These are phyloP conservation scores for Phorcus lineatus DNA, from an alignment of 2,888 invertebrate species.

Conservation along the genomic window DNA sequence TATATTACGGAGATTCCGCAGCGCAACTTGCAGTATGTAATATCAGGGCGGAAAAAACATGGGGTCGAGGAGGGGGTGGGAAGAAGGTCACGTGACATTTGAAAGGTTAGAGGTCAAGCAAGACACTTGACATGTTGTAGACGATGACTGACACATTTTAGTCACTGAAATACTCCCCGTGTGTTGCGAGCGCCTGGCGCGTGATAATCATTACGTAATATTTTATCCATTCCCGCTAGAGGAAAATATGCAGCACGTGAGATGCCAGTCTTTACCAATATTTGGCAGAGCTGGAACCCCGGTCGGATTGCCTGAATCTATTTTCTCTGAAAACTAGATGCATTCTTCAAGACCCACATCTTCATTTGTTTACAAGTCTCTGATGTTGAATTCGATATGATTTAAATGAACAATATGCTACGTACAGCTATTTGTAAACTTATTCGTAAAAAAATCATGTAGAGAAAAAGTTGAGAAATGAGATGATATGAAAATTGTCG, in stretches of 20 bases:
- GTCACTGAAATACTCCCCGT: not conserved
- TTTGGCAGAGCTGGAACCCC: not conserved
- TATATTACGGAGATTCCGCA: not conserved
- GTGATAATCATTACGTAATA: constrained; percentile 13
- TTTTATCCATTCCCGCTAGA: constrained; percentile 10
- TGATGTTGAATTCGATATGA: too few species aligned
- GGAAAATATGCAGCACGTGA: not conserved
- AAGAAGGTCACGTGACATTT: constrained; percentile 13
- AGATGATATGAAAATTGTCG: too few species aligned
- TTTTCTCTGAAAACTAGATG: not conserved
- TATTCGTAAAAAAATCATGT: too few species aligned
- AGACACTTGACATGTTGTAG: constrained; percentile 34
- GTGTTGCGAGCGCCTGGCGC: not conserved
- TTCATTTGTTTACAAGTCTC: too few species aligned
- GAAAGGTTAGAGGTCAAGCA: constrained; percentile 29
- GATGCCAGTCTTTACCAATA: constrained; percentile 5
- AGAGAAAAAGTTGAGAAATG: too few species aligned
- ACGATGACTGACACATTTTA: constrained; percentile 15
- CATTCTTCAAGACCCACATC: not conserved
- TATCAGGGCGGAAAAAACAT: constrained; percentile 16
- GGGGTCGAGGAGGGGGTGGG: not conserved
- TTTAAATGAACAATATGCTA: too few species aligned
- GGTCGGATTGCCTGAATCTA: not conserved
- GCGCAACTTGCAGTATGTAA: not conserved
- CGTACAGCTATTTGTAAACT: too few species aligned